Evolutionary conservation across 2,888 invertebrate species (phyloP).

Genomic region (Rambutsinella grinnellia): DNA sequence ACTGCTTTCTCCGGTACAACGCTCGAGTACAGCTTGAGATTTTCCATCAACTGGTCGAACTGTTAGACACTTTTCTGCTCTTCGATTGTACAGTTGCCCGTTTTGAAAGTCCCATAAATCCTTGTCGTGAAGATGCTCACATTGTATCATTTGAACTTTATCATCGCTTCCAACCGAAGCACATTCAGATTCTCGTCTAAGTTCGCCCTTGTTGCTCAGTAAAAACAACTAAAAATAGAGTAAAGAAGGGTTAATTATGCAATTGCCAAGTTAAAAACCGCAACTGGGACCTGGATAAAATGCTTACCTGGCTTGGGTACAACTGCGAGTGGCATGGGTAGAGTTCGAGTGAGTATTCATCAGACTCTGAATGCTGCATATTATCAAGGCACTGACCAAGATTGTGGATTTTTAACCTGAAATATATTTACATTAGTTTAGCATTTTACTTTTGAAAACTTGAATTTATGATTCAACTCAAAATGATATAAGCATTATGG

Average conservation of each 20-base stretch:
- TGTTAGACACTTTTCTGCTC: conserved; percentile 56
- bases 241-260: no score
- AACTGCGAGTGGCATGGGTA: conserved; percentile 80
- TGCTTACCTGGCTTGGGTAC: conserved; percentile 75
- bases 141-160: conserved; percentile 63
- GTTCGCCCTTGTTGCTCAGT: conserved; percentile 78
- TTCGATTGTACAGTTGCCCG: conserved; percentile 52
- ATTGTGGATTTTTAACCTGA: conserved; percentile 73
- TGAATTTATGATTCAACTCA: neutral
- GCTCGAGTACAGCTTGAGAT: conserved; percentile 28
- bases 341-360: conserved; percentile 79
- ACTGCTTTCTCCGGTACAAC: conserved; percentile 25
- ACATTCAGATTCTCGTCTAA: conserved; percentile 84
- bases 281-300: neutral
- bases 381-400: conserved; percentile 84
- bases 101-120: conserved; percentile 60
- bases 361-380: conserved; percentile 78
- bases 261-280: neutral
- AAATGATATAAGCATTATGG: no score
- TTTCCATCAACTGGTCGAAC: conserved; percentile 51
- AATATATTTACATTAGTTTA: neutral
- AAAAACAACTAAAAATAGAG: conserved; percentile 75
- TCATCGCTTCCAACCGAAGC: conserved; percentile 70
- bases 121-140: conserved; percentile 52
- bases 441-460: neutral